Base-by-base conservation (phyloP, 2,888 invertebrate genomes). In the Metellina segmentata region DNA sequence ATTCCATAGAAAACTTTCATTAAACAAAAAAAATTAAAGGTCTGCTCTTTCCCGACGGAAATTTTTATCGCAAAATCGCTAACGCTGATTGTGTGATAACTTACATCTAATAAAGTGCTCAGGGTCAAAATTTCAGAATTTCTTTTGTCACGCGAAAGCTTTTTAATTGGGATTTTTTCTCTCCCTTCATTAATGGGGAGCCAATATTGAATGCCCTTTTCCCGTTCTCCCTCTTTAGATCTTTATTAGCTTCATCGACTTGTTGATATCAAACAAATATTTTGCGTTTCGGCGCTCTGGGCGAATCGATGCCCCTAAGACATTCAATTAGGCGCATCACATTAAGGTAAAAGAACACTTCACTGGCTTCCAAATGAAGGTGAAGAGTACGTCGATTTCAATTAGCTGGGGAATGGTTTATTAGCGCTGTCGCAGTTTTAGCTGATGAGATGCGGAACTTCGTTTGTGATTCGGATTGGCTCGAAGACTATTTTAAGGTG, bases 221-320 rank as follows among this genome's bases (percentile, higher is more conserved):
- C n/a, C 75, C 34, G 19, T n/a, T 86, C 72, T 71, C 70, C 19
- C 77, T 70, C 83, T 82, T 34, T 34, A 81, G 87, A 81, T 87
- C 87, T 87, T 87, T 86, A 90, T 90, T 86, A 90, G 77, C 86
- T 53, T 81, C 75, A 81, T 82, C 75, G 87, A 91, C 91, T 91
- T 91, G 91, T 91, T 91, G 91, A 91, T 91, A 87, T 83, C 53
- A 87, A 83, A 91, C 91, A 87, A 91, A 91, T 91, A 87, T 91
- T 91, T 91, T 75, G 70, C 89, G 71, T 83, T 87, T 70, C 69
- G 49, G 52, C 75, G 53, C 48, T 16, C 81, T 74, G 53, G 16
- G 34, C 19, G 48, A 83, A 79, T 91, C 87, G 78, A 87, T 87
- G 85, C 34, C 1, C 34, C 34, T 34, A n/a, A 7, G 53, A 48